Evolutionary conservation across 2,797 vertebrate species (phyloP).

Genomic region (Chelon labrosus): DNA sequence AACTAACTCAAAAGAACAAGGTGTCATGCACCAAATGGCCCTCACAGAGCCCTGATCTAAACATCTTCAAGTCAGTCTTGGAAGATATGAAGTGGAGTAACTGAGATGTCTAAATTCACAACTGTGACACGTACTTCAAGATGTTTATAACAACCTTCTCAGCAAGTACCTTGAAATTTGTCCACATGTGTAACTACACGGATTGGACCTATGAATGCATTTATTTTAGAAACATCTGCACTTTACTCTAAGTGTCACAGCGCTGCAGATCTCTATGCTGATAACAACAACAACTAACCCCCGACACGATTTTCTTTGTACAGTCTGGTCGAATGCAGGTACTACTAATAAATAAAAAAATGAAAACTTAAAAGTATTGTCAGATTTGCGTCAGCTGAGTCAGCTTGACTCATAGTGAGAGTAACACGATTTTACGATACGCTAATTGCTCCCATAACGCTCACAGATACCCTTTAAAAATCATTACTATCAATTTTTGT

Average conservation of each 20-base stretch:
- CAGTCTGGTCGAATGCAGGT: background rate
- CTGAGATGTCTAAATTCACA: background rate
- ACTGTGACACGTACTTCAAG: background rate
- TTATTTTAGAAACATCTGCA: background rate
- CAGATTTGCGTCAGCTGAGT: no score
- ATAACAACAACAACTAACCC: background rate
- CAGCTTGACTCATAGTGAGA: no score
- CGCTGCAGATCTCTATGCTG: no score
- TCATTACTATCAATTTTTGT: no score
- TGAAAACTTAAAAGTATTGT: no score
- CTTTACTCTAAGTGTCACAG: no score
- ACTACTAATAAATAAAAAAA: background rate
- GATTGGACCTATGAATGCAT: background rate
- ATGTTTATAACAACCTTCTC: background rate
- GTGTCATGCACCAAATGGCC: no score
- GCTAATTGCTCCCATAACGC: no score
- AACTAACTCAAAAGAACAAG: background rate
- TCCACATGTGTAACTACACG: background rate
- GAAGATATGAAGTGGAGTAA: background rate
- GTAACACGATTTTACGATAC: no score
- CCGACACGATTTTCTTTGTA: background rate
- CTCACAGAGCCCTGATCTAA: no score
- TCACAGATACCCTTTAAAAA: background rate
- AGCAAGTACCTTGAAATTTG: background rate
- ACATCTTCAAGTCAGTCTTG: no score